Percentiles rank a stretch among this genome's conserved stretches.
Evolutionary conservation across 1,140 invertebrate species (phyloP).

Genomic region (Drusus annulatus): DNA sequence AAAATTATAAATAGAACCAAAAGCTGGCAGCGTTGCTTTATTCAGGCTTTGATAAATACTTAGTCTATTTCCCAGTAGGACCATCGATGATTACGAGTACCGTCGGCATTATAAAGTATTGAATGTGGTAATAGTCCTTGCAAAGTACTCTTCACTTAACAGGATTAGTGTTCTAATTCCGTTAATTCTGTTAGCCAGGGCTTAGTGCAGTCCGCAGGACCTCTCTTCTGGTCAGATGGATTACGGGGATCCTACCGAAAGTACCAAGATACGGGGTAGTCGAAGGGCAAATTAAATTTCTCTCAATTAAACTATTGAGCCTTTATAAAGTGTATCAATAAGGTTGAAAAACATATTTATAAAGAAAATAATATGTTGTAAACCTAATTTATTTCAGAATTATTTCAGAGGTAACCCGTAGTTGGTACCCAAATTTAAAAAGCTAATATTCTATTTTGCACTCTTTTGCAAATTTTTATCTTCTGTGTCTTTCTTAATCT

Average conservation of each 20-base stretch:
- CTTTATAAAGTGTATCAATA: too few species aligned
- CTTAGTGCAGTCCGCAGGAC: slow-evolving; percentile 29
- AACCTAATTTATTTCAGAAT: too few species aligned
- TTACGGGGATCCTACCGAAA: slow-evolving; percentile 14
- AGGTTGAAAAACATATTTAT: too few species aligned
- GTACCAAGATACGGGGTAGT: not conserved
- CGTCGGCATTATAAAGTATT: slow-evolving; percentile 19
- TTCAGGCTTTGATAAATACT: not conserved
- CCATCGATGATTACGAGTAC: not conserved
- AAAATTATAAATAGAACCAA: too few species aligned
- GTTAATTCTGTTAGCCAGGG: slow-evolving; percentile 36
- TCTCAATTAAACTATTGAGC: too few species aligned
- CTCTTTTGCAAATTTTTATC: too few species aligned
- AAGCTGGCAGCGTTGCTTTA: not conserved
- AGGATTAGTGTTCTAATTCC: slow-evolving; percentile 48
- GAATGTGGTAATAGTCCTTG: slow-evolving; percentile 27
- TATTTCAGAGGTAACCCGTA: too few species aligned
- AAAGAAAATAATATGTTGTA: too few species aligned
- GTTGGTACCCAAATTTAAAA: too few species aligned
- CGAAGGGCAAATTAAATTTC: too few species aligned
- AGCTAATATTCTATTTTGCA: too few species aligned
- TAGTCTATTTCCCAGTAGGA: not conserved
- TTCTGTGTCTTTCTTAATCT: too few species aligned
- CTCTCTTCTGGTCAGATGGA: slow-evolving; percentile 21
- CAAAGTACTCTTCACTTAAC: slow-evolving; percentile 47